These are phyloP conservation scores for Gadopsis bispinosus DNA, from an alignment of 2,797 vertebrate species.

Conservation along the genomic window DNA sequence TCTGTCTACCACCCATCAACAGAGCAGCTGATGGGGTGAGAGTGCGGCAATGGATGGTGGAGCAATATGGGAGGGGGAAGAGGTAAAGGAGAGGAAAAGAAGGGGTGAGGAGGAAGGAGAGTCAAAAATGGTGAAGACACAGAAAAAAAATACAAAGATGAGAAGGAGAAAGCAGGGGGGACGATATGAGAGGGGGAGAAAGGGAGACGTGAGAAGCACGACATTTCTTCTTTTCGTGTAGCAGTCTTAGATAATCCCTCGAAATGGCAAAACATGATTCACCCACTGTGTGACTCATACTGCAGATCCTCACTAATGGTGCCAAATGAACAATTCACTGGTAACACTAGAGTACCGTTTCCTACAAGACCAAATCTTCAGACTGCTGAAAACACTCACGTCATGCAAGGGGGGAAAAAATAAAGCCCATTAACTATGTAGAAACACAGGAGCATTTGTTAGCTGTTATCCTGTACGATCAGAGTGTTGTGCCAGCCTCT, in stretches of 20 bases:
- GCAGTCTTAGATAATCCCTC: slow-evolving; percentile 28
- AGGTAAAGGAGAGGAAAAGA: neutral
- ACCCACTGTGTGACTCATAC: slow-evolving; percentile 41
- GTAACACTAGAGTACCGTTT: neutral
- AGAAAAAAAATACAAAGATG: slow-evolving; percentile 7
- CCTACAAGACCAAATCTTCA: neutral
- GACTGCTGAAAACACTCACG: neutral
- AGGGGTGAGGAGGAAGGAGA: neutral
- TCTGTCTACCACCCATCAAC: slow-evolving; percentile 17
- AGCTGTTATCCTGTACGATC: neutral
- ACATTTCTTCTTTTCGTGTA: slow-evolving; percentile 22
- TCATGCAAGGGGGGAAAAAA: neutral
- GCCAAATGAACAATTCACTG: slow-evolving; percentile 17
- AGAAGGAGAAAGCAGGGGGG: neutral
- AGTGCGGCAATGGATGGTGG: neutral
- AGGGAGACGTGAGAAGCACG: neutral
- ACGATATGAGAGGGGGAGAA: neutral
- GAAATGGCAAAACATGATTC: slow-evolving; percentile 35
- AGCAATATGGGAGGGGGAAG: neutral
- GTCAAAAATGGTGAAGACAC: neutral
- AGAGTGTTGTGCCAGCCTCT: neutral
- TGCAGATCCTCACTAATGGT: slow-evolving; percentile 34
- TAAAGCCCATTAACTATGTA: neutral
- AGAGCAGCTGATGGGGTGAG: slow-evolving; percentile 31
- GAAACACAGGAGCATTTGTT: neutral